Conservation (phyloP, 2,888 invertebrate species). For the Charanyca ferruginea region DNA sequence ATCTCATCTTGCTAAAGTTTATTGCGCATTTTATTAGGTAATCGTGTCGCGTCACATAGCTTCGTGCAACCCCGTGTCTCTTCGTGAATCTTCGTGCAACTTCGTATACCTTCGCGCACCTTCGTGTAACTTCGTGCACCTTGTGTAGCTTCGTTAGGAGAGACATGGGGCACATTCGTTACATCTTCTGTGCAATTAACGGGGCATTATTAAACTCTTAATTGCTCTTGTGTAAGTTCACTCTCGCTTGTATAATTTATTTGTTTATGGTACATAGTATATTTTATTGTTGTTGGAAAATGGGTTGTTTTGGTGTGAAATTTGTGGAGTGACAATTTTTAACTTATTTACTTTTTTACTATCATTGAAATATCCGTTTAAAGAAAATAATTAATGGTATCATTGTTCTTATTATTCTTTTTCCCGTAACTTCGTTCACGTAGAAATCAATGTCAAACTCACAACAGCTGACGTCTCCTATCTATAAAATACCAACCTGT, state of each 20-base stretch:
- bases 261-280: constrained; percentile 57
- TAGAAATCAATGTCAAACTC: no score
- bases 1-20: constrained; percentile 57
- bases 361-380: background rate
- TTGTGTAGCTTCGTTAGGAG: constrained; percentile 60
- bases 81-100: constrained; percentile 25
- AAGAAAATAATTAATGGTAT: no score
- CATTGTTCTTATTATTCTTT: no score
- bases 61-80: constrained; percentile 26
- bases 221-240: constrained; percentile 79
- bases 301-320: constrained; percentile 38
- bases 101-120: constrained; percentile 29
- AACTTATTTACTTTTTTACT: background rate
- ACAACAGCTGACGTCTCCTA: no score
- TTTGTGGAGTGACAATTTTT: constrained; percentile 26
- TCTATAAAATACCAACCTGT: no score
- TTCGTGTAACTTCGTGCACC: no score
- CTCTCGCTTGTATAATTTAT: constrained; percentile 73
- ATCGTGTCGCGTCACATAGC: constrained; percentile 58
- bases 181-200: constrained; percentile 79
- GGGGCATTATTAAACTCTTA: constrained; percentile 75
- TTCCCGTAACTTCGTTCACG: no score
- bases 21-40: constrained; percentile 73
- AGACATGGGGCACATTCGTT: constrained; percentile 75
- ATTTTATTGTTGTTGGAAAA: constrained; percentile 52